Conservation (phyloP, 2,888 invertebrate genomes). For the Epirrhoe alternata region DNA sequence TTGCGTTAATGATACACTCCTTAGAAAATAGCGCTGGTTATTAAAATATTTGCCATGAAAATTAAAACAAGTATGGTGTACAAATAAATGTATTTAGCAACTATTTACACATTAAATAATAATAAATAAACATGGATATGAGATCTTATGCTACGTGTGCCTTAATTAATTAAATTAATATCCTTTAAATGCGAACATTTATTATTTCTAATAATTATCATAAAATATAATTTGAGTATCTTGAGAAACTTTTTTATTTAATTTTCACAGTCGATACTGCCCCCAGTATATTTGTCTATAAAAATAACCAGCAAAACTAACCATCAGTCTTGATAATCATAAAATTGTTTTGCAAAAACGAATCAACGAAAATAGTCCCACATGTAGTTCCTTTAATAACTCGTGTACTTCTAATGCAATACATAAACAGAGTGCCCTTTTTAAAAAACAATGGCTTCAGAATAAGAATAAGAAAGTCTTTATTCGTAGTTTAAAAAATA, state of each 20-base stretch:
- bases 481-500: too few relatives aligned
- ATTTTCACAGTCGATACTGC: background rate
- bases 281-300: background rate
- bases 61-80: conserved; percentile 3
- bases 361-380: background rate
- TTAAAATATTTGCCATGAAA: too few relatives aligned
- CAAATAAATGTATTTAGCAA: conserved; percentile 9
- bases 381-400: background rate
- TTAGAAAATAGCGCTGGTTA: too few relatives aligned
- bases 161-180: conserved; percentile 7
- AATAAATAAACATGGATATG: conserved; percentile 48
- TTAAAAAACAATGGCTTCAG: too few relatives aligned
- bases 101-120: conserved; percentile 27
- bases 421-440: background rate
- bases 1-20: too few relatives aligned
- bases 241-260: background rate
- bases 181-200: conserved; percentile 11
- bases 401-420: conserved; percentile 1
- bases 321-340: conserved; percentile 15
- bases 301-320: too few relatives aligned
- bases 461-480: too few relatives aligned
- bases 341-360: background rate
- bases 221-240: background rate
- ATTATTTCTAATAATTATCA: background rate
- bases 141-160: conserved; percentile 51